phyloP scores from a whole-genome alignment of 2,113 vertebrate genomes.

The Panurus biarmicus region DNA sequence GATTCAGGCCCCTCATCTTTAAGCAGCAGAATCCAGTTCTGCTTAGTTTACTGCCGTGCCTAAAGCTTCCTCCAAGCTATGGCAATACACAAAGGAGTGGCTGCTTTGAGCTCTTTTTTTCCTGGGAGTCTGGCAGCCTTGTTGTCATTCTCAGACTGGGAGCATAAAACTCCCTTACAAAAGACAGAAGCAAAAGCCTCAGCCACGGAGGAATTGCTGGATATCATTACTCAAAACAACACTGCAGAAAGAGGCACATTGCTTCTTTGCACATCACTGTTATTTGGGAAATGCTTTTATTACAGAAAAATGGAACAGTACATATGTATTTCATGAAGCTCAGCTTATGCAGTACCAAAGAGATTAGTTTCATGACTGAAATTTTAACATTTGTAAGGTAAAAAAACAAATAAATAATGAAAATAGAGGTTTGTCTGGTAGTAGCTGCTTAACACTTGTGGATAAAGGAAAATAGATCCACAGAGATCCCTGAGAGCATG shows the following conservation, averaged over 20 bases:
- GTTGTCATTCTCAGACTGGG: neutral
- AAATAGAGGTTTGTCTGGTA: neutral
- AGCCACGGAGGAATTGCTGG: neutral
- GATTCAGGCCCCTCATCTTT: neutral
- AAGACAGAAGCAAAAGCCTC: neutral
- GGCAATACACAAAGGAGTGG: neutral
- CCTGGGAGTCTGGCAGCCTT: neutral
- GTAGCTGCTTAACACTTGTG: neutral
- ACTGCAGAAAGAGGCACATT: neutral
- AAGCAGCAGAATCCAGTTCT: neutral
- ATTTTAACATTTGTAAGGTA: neutral
- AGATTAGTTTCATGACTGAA: neutral
- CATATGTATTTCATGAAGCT: neutral
- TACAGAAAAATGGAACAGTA: neutral
- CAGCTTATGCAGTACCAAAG: neutral
- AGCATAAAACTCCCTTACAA: neutral
- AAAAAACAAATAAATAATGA: neutral
- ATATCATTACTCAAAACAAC: neutral
- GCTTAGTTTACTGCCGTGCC: neutral
- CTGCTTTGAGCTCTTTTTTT: slow-evolving; percentile 1
- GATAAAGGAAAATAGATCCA: neutral
- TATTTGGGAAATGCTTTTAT: neutral
- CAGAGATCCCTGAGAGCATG: neutral
- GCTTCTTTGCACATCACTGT: neutral
- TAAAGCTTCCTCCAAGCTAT: slow-evolving; percentile 2